Percentiles rank a stretch among this genome's conserved stretches.
Evolutionary conservation across 2,797 vertebrate genomes (phyloP).

Genomic region (Coregonus sp.): DNA sequence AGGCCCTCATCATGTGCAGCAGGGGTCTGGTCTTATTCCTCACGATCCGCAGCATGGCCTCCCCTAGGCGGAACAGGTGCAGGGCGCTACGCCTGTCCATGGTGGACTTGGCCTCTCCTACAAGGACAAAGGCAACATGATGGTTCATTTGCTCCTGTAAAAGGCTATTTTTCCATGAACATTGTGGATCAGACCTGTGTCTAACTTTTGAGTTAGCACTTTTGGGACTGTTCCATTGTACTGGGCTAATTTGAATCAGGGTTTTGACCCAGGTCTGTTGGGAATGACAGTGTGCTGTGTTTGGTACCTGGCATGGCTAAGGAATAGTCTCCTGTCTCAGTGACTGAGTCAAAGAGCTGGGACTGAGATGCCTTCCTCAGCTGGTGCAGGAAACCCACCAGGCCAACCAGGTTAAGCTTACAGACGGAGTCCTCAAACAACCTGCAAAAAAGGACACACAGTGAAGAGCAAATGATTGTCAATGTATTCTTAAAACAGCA

Average conservation of each 20-base stretch:
- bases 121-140: background rate
- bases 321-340: slow-evolving; percentile 90
- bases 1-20: slow-evolving; percentile 92
- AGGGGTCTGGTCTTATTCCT: slow-evolving; percentile 85
- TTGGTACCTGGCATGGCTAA: slow-evolving; percentile 89
- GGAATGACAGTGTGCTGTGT: background rate
- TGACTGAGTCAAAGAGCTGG: slow-evolving; percentile 91
- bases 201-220: background rate
- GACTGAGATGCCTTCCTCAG: slow-evolving; percentile 92
- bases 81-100: slow-evolving; percentile 86
- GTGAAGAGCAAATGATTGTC: background rate
- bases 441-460: slow-evolving; percentile 66
- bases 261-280: background rate
- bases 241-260: background rate
- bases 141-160: background rate
- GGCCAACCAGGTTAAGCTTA: slow-evolving; percentile 87
- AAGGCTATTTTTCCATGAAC: too few species aligned
- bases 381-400: slow-evolving; percentile 92
- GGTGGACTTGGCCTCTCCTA: slow-evolving; percentile 92
- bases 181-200: too few species aligned
- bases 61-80: slow-evolving; percentile 93
- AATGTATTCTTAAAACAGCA: background rate
- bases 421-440: slow-evolving; percentile 92
- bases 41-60: slow-evolving; percentile 90
- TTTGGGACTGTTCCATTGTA: background rate